These are phyloP conservation scores for Gobionotothen gibberifrons DNA, from an alignment of 2,797 vertebrate genomes.

Conservation along the genomic window DNA sequence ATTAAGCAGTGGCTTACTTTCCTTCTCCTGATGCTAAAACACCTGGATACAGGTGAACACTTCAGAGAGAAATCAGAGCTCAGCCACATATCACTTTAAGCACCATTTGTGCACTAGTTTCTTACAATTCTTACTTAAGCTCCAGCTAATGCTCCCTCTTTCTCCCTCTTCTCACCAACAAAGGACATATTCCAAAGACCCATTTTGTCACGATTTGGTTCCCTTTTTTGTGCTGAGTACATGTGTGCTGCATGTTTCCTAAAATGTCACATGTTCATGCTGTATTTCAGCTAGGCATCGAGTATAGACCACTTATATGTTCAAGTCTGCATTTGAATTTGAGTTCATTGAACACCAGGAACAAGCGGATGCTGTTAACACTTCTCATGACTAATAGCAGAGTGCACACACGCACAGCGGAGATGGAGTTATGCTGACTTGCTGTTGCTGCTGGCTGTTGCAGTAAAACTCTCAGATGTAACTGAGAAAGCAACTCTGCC, in stretches of 20 bases:
- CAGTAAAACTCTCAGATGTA: constrained; percentile 77
- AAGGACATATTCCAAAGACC: not conserved
- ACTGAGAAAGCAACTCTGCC: constrained; percentile 80
- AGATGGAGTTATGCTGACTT: constrained; percentile 73
- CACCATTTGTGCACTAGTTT: not conserved
- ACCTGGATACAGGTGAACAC: not conserved
- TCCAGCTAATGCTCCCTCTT: not conserved
- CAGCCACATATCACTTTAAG: constrained; percentile 8
- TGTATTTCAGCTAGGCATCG: not conserved
- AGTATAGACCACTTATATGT: constrained; percentile 24
- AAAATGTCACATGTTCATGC: not conserved
- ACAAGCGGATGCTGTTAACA: constrained; percentile 50
- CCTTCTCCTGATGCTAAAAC: not conserved
- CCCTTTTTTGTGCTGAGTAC: not conserved
- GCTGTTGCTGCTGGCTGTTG: constrained; percentile 78
- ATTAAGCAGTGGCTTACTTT: not conserved
- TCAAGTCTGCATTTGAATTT: constrained; percentile 27
- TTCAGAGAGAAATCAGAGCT: not conserved
- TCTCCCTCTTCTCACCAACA: constrained; percentile 2
- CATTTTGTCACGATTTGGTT: not conserved
- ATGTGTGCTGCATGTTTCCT: constrained; percentile 3
- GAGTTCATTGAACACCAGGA: constrained; percentile 49
- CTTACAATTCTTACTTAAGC: not conserved
- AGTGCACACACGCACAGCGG: constrained; percentile 29
- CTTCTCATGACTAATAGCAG: constrained; percentile 67